phyloP scores from a whole-genome alignment of 1,140 invertebrate genomes.

The Glomeris maerens region DNA sequence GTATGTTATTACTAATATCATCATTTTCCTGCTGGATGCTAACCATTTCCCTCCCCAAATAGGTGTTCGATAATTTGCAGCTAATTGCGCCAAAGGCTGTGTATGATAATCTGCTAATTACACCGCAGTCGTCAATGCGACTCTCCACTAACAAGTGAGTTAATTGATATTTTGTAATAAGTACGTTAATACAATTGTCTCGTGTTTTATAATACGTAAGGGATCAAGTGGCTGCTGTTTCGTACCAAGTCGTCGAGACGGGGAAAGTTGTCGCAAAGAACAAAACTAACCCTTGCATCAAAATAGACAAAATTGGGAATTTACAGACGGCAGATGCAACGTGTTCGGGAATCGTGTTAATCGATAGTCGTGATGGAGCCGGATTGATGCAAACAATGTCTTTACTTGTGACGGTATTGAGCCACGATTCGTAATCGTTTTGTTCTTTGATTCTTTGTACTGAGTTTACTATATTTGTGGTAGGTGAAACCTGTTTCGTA shows the following conservation, averaged over 20 bases:
- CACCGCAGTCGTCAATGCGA: no score
- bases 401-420: slow-evolving; percentile 30
- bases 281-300: slow-evolving; percentile 33
- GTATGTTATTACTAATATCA: no score
- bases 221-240: background rate
- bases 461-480: slow-evolving; percentile 10
- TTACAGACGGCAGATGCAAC: slow-evolving; percentile 39
- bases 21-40: no score
- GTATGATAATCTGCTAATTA: no score
- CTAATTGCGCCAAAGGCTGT: no score
- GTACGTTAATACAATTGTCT: no score
- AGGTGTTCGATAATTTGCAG: no score
- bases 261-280: slow-evolving; percentile 12
- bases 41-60: no score
- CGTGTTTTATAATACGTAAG: no score
- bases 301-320: slow-evolving; percentile 40
- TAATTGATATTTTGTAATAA: no score
- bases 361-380: slow-evolving; percentile 42
- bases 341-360: slow-evolving; percentile 43
- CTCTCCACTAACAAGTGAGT: no score
- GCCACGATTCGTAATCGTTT: background rate
- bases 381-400: slow-evolving; percentile 37
- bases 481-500: slow-evolving; percentile 36
- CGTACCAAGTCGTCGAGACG: slow-evolving; percentile 4
- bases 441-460: slow-evolving; percentile 5